Evolutionary conservation across 2,888 invertebrate genomes (phyloP).

Genomic region (Laspeyria flexula): DNA sequence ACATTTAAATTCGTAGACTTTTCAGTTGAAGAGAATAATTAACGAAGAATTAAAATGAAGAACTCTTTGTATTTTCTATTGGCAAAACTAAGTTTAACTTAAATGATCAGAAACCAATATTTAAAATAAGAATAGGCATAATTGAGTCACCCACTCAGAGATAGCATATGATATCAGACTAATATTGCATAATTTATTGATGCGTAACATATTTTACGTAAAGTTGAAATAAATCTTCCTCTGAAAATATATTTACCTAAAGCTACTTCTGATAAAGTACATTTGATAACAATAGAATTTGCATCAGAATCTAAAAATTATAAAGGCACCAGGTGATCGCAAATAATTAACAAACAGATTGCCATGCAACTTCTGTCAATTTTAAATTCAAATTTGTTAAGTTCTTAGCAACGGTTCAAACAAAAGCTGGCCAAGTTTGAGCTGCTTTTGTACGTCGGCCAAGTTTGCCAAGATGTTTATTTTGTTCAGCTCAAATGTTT

Average conservation of each 20-base stretch:
- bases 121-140: too few relatives aligned
- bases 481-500: slow-evolving; percentile 45
- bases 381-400: slow-evolving; percentile 78
- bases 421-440: slow-evolving; percentile 48
- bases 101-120: too few relatives aligned
- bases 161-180: not conserved
- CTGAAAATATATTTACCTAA: too few relatives aligned
- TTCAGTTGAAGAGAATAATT: too few relatives aligned
- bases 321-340: slow-evolving; percentile 66
- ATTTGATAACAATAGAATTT: slow-evolving; percentile 1
- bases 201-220: not conserved
- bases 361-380: slow-evolving; percentile 68
- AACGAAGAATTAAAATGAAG: too few relatives aligned
- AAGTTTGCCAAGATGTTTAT: slow-evolving; percentile 51
- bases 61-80: too few relatives aligned
- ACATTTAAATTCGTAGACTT: not conserved
- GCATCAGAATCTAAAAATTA: slow-evolving; percentile 12
- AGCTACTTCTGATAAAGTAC: too few relatives aligned
- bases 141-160: not conserved
- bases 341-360: slow-evolving; percentile 74
- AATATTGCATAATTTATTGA: not conserved
- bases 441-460: slow-evolving; percentile 12
- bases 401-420: slow-evolving; percentile 53
- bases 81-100: too few relatives aligned
- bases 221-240: too few relatives aligned